Evolutionary conservation across 2,797 vertebrate species (phyloP).

Genomic region (Chaunax sp.): DNA sequence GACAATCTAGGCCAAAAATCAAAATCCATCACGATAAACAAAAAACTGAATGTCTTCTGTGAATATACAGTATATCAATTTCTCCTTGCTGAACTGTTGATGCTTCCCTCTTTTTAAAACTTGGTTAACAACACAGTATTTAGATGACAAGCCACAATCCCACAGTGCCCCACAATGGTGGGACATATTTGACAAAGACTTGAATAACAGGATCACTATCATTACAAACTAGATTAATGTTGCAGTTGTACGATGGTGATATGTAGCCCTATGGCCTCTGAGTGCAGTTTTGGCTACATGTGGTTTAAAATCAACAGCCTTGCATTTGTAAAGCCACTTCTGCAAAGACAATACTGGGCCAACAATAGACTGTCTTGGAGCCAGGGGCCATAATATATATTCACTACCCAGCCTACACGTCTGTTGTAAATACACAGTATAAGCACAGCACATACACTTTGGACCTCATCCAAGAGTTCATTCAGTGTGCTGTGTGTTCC

Average conservation of each 20-base stretch:
- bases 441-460: constrained; percentile 55
- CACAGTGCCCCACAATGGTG: too few relatives aligned
- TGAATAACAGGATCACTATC: too few relatives aligned
- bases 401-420: constrained; percentile 53
- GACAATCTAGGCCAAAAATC: too few relatives aligned
- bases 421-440: constrained; percentile 52
- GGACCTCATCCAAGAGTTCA: constrained; percentile 69
- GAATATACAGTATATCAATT: too few relatives aligned
- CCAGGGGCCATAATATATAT: constrained; percentile 53
- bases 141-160: too few relatives aligned
- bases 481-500: constrained; percentile 66
- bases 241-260: not conserved
- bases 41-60: too few relatives aligned
- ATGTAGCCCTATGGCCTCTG: not conserved
- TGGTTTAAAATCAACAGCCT: constrained; percentile 9
- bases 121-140: too few relatives aligned
- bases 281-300: constrained; percentile 1
- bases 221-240: too few relatives aligned
- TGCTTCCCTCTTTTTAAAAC: too few relatives aligned
- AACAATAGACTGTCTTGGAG: constrained; percentile 37
- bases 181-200: too few relatives aligned
- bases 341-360: constrained; percentile 37
- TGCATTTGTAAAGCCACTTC: constrained; percentile 28
- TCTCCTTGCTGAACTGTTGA: too few relatives aligned
- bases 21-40: too few relatives aligned